Evolutionary conservation across 2,113 vertebrate genomes (phyloP).

Genomic region (Rhinolophus ferrumequinum): DNA sequence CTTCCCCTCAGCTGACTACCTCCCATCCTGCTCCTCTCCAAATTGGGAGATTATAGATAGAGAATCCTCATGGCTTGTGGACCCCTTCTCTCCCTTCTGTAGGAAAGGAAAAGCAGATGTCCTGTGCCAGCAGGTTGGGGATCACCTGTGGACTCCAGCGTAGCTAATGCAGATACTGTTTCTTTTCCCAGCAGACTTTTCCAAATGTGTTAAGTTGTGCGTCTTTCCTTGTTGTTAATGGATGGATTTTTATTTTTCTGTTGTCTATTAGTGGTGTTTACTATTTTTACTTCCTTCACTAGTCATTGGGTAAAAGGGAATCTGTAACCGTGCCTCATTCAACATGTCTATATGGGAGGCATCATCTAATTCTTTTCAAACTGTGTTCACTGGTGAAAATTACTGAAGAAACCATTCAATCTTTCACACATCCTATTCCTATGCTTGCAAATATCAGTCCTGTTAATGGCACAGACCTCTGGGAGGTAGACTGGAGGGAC

Average conservation of each 20-base stretch:
- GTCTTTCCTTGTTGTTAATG: background rate
- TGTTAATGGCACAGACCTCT: background rate
- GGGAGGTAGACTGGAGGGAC: background rate
- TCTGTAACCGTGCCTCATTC: background rate
- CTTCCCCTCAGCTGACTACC: background rate
- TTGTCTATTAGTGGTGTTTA: background rate
- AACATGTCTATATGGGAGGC: background rate
- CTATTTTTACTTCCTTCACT: background rate
- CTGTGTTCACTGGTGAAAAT: constrained; percentile 42
- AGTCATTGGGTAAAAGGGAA: background rate
- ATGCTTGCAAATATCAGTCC: constrained; percentile 26
- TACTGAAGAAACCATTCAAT: constrained; percentile 11
- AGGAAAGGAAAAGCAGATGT: background rate
- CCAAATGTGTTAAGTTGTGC: background rate
- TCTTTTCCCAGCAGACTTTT: background rate
- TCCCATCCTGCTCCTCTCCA: background rate
- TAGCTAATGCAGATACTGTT: background rate
- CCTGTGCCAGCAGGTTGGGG: background rate
- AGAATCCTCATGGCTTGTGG: background rate
- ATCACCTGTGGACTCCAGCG: background rate
- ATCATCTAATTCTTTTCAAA: background rate
- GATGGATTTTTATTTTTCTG: background rate
- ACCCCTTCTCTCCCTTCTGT: background rate
- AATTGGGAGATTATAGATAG: too few species aligned
- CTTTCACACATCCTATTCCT: background rate